A percentile compares a stretch with the other conserved stretches of the same genome.
Evolutionary conservation across 1,140 invertebrate species (phyloP).

Genomic region (Solenopsis fugax): DNA sequence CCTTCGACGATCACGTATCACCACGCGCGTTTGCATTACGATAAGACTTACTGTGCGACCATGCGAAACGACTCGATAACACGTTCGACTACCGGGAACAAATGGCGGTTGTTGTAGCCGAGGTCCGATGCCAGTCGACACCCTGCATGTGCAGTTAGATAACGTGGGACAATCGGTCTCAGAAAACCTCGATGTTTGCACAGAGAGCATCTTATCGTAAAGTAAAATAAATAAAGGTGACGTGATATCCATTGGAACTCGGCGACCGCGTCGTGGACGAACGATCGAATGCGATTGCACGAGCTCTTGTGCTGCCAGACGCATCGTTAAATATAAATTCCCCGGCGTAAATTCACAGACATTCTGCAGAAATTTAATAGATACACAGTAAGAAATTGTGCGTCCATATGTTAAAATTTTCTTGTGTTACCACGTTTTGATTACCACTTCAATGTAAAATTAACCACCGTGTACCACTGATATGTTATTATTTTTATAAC

Average conservation of each 20-base stretch:
- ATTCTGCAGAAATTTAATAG: neutral
- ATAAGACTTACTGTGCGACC: slow-evolving; percentile 63
- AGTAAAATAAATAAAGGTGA: slow-evolving; percentile 45
- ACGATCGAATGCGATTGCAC: neutral
- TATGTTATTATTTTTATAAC: no score
- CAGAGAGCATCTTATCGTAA: neutral
- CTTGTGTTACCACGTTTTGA: no score
- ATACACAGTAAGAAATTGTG: no score
- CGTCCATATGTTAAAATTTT: no score
- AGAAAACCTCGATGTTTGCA: slow-evolving; percentile 62
- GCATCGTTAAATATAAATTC: slow-evolving; percentile 16
- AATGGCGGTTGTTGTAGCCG: slow-evolving; percentile 66
- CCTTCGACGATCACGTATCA: slow-evolving; percentile 63
- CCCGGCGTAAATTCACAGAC: neutral
- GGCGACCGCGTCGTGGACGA: neutral
- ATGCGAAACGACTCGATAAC: slow-evolving; percentile 65
- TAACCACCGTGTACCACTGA: no score
- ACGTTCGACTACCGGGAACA: slow-evolving; percentile 70
- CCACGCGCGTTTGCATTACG: slow-evolving; percentile 67
- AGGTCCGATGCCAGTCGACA: slow-evolving; percentile 65
- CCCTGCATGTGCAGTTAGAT: slow-evolving; percentile 53
- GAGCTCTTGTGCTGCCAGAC: neutral
- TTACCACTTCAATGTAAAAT: no score
- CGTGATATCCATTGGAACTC: neutral
- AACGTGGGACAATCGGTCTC: slow-evolving; percentile 64